A percentile compares a stretch with the other conserved stretches of the same genome.
These are phyloP conservation scores for Fabriciana adippe DNA, from an alignment of 2,888 invertebrate genomes.

Conservation along the genomic window DNA sequence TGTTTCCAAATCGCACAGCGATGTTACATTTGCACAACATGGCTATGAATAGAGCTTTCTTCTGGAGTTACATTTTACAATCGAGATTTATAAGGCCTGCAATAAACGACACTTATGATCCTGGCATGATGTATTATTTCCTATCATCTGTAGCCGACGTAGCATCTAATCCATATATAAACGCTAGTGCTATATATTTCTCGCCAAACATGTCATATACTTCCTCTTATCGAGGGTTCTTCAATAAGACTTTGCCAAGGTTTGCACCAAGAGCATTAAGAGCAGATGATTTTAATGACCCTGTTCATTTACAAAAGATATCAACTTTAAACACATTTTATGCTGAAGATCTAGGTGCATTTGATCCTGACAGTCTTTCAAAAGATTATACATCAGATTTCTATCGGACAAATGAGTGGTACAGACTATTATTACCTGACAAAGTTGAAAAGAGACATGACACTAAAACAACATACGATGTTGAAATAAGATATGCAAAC, in stretches of 20 bases:
- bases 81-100: conserved; percentile 94
- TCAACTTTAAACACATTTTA: conserved; percentile 97
- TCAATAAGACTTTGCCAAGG: conserved; percentile 96
- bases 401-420: conserved; percentile 97
- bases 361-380: conserved; percentile 89
- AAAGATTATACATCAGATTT: conserved; percentile 95
- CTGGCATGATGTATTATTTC: conserved; percentile 99
- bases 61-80: conserved; percentile 96
- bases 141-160: conserved; percentile 97
- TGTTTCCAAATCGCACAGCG: conserved; percentile 96
- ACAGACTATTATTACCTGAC: conserved; percentile 95
- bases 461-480: conserved; percentile 95
- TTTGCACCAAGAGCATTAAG: conserved; percentile 97
- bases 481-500: conserved; percentile 96
- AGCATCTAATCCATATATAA: conserved; percentile 94
- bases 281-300: conserved; percentile 97
- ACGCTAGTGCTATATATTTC: conserved; percentile 96
- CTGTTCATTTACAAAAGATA: conserved; percentile 95
- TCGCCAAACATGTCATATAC: conserved; percentile 97
- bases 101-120: conserved; percentile 96
- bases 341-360: conserved; percentile 92
- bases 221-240: conserved; percentile 96
- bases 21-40: conserved; percentile 96
- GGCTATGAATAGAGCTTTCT: conserved; percentile 97
- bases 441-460: conserved; percentile 91